phyloP scores from a whole-genome alignment of 2,113 vertebrate species.

The Oenanthe melanoleuca region DNA sequence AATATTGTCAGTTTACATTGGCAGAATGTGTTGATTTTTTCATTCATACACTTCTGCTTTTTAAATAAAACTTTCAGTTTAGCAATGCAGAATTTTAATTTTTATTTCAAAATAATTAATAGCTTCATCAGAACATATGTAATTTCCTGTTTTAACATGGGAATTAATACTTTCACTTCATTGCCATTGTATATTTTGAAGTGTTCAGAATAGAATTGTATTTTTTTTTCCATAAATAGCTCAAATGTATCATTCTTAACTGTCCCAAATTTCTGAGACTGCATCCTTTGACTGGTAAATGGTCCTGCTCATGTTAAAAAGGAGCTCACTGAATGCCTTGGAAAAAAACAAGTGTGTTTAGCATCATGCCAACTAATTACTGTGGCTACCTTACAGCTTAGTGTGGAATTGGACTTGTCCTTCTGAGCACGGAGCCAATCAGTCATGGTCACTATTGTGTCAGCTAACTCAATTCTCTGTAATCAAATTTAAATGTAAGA shows the following conservation, averaged over 20 bases:
- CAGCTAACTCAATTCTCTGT: slow-evolving; percentile 57
- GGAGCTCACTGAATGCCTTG: not conserved
- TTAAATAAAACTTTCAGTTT: not conserved
- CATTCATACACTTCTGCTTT: not conserved
- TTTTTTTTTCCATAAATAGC: not conserved
- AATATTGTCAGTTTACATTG: not conserved
- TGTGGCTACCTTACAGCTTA: slow-evolving; percentile 7
- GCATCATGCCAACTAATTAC: not conserved
- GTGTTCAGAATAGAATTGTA: not conserved
- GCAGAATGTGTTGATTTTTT: not conserved
- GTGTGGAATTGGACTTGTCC: not conserved
- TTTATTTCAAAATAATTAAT: not conserved
- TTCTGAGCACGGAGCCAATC: slow-evolving; percentile 23
- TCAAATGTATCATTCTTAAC: not conserved
- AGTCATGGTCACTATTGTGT: slow-evolving; percentile 49
- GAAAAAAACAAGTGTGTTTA: not conserved
- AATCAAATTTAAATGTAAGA: slow-evolving; percentile 45
- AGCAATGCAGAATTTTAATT: not conserved
- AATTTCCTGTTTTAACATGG: not conserved
- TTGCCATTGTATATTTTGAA: not conserved
- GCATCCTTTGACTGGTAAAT: not conserved
- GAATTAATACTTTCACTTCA: not conserved
- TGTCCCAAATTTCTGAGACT: not conserved
- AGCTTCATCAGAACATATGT: not conserved
- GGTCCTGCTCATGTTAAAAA: not conserved